Conservation (phyloP, 2,113 vertebrate species). For the Ictalurus punctatus region DNA sequence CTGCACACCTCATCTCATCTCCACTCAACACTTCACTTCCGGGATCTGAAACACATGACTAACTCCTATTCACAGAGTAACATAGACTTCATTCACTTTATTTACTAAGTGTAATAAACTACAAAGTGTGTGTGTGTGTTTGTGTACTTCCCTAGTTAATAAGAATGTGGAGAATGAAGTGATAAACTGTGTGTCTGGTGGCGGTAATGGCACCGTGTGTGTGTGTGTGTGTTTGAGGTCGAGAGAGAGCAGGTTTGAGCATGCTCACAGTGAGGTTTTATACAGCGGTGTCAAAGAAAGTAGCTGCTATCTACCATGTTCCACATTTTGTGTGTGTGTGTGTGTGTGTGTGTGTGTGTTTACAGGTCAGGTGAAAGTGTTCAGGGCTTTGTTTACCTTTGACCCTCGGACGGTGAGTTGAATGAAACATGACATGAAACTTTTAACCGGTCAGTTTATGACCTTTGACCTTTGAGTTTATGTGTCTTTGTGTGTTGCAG, state of each 20-base stretch:
- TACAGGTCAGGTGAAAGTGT: constrained; percentile 94
- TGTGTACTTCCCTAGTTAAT: background rate
- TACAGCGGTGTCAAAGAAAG: background rate
- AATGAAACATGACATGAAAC: background rate
- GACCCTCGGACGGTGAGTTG: constrained; percentile 93
- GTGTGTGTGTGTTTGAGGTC: background rate
- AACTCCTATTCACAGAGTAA: background rate
- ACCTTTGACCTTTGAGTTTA: constrained; percentile 43
- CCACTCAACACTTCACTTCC: background rate
- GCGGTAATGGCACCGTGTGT: background rate
- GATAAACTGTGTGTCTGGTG: background rate
- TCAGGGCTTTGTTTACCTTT: constrained; percentile 92
- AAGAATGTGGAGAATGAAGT: background rate
- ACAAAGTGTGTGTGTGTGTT: background rate
- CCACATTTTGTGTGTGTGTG: background rate
- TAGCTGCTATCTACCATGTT: background rate
- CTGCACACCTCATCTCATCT: background rate
- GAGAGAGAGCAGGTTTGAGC: background rate
- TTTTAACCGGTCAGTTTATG: background rate
- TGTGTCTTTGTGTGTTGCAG: constrained; percentile 67
- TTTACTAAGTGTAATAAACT: background rate
- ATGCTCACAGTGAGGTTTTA: background rate
- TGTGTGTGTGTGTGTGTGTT: constrained; percentile 18
- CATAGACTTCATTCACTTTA: background rate
- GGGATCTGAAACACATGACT: background rate